These are phyloP conservation scores for Mechanitis mazaeus DNA, from an alignment of 2,888 invertebrate species.

Conservation along the genomic window DNA sequence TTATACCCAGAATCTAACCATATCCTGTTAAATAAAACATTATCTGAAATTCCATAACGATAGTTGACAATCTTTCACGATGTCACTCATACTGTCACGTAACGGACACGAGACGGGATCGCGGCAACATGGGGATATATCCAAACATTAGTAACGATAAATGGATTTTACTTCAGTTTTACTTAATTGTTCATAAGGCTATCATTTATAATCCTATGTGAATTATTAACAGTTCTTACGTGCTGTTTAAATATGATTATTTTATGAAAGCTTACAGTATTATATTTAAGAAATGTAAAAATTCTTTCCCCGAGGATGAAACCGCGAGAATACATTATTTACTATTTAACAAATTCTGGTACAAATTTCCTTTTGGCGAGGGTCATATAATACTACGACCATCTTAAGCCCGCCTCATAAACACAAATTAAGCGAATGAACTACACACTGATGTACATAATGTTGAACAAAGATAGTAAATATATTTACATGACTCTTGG, in stretches of 20 bases:
- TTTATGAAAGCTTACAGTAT: too few relatives aligned
- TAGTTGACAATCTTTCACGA: slow-evolving; percentile 12
- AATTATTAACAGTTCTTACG: too few relatives aligned
- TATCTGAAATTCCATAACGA: slow-evolving; percentile 1
- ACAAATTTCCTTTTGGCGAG: background rate
- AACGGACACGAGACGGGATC: slow-evolving; percentile 3
- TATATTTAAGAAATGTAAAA: too few relatives aligned
- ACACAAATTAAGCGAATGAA: slow-evolving; percentile 60
- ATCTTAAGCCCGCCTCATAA: slow-evolving; percentile 53
- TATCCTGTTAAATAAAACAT: background rate
- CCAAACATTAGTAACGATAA: slow-evolving; percentile 1
- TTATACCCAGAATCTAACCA: too few relatives aligned
- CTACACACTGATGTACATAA: slow-evolving; percentile 23
- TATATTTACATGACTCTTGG: background rate
- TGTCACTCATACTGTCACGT: slow-evolving; percentile 9
- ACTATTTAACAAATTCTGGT: too few relatives aligned
- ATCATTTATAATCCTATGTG: background rate
- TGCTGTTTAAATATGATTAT: too few relatives aligned
- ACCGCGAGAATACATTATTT: too few relatives aligned
- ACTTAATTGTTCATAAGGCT: background rate
- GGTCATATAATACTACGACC: slow-evolving; percentile 28
- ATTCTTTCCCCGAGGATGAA: too few relatives aligned
- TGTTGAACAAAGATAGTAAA: background rate
- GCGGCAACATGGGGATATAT: slow-evolving; percentile 7
- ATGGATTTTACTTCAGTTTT: background rate